Percentiles rank a stretch among this genome's conserved stretches.
phyloP scores from a whole-genome alignment of 2,888 invertebrate genomes.

The Eupithecia tripunctaria region DNA sequence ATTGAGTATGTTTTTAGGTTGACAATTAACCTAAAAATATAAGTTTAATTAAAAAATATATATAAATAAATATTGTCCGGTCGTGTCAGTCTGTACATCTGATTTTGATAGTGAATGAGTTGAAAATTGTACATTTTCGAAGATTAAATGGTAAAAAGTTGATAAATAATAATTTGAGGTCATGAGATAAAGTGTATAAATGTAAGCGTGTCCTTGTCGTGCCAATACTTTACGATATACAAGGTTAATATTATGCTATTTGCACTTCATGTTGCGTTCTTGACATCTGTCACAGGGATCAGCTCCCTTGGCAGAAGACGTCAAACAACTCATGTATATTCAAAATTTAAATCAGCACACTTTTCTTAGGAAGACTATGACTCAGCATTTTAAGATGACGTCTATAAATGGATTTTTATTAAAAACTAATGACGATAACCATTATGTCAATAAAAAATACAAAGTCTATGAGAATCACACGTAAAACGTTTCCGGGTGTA shows the following conservation, averaged over 20 bases:
- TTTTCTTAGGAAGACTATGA: neutral
- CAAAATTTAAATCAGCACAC: neutral
- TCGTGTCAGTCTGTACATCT: neutral
- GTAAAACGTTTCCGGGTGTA: slow-evolving; percentile 22
- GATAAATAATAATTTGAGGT: neutral
- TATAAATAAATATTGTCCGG: too few species aligned
- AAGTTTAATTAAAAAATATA: too few species aligned
- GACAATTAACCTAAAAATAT: too few species aligned
- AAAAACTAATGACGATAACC: slow-evolving; percentile 21
- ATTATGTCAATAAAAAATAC: slow-evolving; percentile 6
- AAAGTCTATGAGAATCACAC: slow-evolving; percentile 18
- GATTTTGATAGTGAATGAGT: neutral
- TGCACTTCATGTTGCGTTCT: slow-evolving; percentile 25
- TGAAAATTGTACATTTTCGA: neutral
- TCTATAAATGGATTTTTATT: neutral
- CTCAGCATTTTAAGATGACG: slow-evolving; percentile 1
- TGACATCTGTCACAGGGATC: slow-evolving; percentile 22
- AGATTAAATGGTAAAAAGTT: neutral
- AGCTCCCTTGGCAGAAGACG: slow-evolving; percentile 17
- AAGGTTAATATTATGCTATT: slow-evolving; percentile 26
- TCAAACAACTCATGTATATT: slow-evolving; percentile 2
- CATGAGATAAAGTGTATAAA: slow-evolving; percentile 2
- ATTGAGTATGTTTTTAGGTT: neutral
- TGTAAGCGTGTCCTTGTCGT: neutral
- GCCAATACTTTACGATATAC: neutral